Percentiles rank a stretch among this genome's conserved stretches.
Conservation (phyloP, 2,888 invertebrate genomes). For the Piscicola geometra region DNA sequence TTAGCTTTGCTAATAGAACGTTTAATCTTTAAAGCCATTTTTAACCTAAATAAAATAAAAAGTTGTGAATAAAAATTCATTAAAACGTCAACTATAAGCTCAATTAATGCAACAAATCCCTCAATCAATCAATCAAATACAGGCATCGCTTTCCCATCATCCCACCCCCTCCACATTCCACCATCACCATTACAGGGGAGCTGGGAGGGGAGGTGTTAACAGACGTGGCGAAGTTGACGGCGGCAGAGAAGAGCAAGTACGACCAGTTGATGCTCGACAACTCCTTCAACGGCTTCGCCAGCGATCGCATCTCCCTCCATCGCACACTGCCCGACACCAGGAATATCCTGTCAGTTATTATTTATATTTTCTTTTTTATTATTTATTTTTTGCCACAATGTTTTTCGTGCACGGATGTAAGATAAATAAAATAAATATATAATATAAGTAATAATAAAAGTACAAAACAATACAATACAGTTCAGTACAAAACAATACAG, state of each 20-base stretch:
- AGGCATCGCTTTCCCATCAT: not conserved
- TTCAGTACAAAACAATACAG: too few species aligned
- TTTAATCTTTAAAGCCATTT: too few species aligned
- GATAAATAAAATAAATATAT: not conserved
- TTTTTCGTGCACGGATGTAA: too few species aligned
- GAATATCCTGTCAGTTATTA: conserved; percentile 72
- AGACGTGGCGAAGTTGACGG: conserved; percentile 73
- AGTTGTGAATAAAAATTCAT: too few species aligned
- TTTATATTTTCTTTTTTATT: too few species aligned
- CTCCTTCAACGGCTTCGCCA: conserved; percentile 97
- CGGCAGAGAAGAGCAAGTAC: conserved; percentile 78
- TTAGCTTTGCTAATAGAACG: too few species aligned
- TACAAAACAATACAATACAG: too few species aligned
- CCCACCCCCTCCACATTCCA: not conserved
- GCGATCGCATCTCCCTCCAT: conserved; percentile 92
- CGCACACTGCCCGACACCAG: conserved; percentile 86
- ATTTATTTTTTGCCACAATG: too few species aligned
- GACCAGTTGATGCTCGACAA: conserved; percentile 95
- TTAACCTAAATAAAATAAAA: too few species aligned
- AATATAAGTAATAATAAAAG: not conserved
- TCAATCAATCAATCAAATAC: too few species aligned
- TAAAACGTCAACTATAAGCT: too few species aligned
- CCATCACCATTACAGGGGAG: conserved; percentile 64
- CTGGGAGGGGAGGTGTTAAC: conserved; percentile 83
- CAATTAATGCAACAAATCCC: too few species aligned